A percentile compares a stretch with the other conserved stretches of the same genome.
Conservation (phyloP, 2,888 invertebrate species). For the Trichacis sp. region DNA sequence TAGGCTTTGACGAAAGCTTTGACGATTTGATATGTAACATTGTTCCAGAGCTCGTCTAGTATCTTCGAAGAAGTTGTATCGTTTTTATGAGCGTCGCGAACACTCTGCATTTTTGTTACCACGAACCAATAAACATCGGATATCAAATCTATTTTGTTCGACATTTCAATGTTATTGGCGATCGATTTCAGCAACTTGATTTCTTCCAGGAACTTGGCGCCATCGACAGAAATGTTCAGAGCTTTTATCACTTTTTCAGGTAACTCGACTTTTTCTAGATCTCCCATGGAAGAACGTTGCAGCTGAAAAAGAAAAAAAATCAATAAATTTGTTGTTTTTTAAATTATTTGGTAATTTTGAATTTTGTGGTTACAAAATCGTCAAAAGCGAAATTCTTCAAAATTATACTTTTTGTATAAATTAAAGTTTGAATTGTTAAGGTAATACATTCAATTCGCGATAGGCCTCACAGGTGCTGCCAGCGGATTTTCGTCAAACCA, state of each 20-base stretch:
- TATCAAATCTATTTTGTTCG: conserved; percentile 71
- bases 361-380: no score
- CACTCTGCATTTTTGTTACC: conserved; percentile 74
- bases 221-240: conserved; percentile 71
- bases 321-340: neutral
- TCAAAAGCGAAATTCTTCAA: neutral
- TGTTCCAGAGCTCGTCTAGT: conserved; percentile 75
- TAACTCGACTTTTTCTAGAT: conserved; percentile 59
- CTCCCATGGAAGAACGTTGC: conserved; percentile 61
- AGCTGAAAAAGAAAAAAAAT: neutral
- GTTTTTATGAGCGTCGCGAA: conserved; percentile 76
- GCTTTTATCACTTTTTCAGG: conserved; percentile 54
- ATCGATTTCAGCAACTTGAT: conserved; percentile 74
- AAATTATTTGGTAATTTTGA: neutral
- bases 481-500: no score
- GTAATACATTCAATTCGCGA: no score
- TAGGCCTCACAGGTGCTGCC: no score
- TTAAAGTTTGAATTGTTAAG: no score
- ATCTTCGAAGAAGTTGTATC: conserved; percentile 76
- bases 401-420: no score
- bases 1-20: conserved; percentile 65
- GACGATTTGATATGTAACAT: conserved; percentile 61
- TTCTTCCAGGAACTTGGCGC: conserved; percentile 75
- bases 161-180: conserved; percentile 71
- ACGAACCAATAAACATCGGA: conserved; percentile 79